phyloP scores from a whole-genome alignment of 2,113 vertebrate genomes.

The Pygoscelis adeliae region DNA sequence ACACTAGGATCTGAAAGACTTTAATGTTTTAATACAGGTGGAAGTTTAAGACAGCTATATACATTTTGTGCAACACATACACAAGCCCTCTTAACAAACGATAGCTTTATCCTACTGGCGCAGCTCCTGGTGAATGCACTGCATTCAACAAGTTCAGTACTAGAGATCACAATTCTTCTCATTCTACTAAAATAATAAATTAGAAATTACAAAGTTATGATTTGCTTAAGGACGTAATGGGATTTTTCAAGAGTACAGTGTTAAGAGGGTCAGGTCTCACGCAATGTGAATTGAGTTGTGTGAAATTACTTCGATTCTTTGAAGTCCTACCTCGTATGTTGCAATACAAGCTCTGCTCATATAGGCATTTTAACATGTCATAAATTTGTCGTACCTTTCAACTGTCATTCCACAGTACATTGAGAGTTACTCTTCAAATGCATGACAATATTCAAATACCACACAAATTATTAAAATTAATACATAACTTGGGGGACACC shows the following conservation, averaged over 20 bases:
- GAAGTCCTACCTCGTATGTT: not conserved
- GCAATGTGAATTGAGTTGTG: not conserved
- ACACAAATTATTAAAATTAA: not conserved
- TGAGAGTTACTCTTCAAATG: not conserved
- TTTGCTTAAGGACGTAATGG: not conserved
- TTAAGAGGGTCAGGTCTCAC: not conserved
- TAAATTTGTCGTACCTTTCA: not conserved
- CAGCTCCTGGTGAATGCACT: not conserved
- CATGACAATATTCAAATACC: not conserved
- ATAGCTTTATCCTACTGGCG: not conserved
- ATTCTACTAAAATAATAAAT: slow-evolving; percentile 1
- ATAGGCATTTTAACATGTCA: not conserved
- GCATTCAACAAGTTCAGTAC: not conserved
- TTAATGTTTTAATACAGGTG: not conserved
- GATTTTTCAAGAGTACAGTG: not conserved
- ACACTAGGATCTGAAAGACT: not conserved
- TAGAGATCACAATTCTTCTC: not conserved
- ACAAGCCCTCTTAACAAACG: not conserved
- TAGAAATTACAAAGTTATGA: not conserved
- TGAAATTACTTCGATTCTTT: not conserved
- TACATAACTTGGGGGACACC: not conserved
- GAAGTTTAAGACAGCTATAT: not conserved
- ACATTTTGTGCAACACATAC: not conserved
- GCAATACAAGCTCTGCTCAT: not conserved
- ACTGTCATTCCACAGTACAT: not conserved